Evolutionary conservation across 2,113 vertebrate genomes (phyloP).

Genomic region (Zeus faber): DNA sequence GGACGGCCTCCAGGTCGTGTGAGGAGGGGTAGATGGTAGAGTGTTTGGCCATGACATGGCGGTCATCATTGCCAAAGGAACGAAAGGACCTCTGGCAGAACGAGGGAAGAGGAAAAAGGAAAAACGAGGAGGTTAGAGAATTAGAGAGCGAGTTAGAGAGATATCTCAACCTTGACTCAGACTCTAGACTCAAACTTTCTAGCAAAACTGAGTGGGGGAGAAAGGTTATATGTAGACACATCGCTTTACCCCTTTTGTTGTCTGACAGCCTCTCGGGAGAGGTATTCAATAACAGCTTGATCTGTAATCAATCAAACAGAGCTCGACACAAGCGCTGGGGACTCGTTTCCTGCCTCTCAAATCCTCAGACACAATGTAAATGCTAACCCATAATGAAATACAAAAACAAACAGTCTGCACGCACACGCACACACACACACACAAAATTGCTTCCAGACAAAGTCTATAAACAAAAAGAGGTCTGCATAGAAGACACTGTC

Average conservation of each 20-base stretch:
- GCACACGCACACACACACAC: neutral
- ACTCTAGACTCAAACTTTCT: no score
- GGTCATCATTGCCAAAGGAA: constrained; percentile 97
- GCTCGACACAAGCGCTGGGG: constrained; percentile 2
- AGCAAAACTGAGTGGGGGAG: neutral
- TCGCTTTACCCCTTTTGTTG: no score
- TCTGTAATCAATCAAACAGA: constrained; percentile 40
- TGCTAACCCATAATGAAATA: neutral
- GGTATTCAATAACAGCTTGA: constrained; percentile 17
- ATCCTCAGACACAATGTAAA: neutral
- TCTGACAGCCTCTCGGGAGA: neutral
- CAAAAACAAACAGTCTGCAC: neutral
- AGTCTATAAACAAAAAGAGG: neutral
- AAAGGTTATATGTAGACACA: no score
- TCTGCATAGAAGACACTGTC: no score
- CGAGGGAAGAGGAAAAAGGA: neutral
- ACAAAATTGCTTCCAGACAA: neutral
- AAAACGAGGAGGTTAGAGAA: neutral
- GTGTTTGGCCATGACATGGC: constrained; percentile 98
- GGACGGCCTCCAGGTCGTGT: constrained; percentile 93
- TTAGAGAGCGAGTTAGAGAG: no score
- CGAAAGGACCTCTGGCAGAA: constrained; percentile 98
- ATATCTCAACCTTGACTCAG: no score
- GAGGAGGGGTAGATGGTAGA: constrained; percentile 97
- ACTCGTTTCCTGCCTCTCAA: neutral